Conservation (phyloP, 2,888 invertebrate species). For the Leptopilina myrica region DNA sequence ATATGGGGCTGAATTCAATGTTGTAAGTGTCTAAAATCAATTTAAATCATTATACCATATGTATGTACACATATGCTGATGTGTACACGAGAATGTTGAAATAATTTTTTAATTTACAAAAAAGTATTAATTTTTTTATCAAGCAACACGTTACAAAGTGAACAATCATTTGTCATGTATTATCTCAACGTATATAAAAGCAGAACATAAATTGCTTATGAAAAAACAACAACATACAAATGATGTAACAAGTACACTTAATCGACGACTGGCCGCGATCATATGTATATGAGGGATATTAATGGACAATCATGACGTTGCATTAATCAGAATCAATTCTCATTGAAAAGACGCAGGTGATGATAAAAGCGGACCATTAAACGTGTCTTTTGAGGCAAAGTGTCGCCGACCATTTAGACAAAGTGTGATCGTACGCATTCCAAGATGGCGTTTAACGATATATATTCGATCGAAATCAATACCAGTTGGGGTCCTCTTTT, state of each 20-base stretch:
- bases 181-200: not conserved
- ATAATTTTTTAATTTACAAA: too few species aligned
- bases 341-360: not conserved
- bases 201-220: not conserved
- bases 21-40: too few species aligned
- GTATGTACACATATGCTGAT: too few species aligned
- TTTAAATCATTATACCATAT: too few species aligned
- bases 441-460: constrained; percentile 49
- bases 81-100: too few species aligned
- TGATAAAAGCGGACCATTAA: not conserved
- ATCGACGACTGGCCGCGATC: not conserved
- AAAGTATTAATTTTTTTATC: too few species aligned
- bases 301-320: constrained; percentile 24
- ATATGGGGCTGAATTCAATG: too few species aligned
- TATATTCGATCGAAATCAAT: constrained; percentile 55
- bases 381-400: constrained; percentile 6
- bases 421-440: constrained; percentile 33
- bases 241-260: not conserved
- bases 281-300: not conserved
- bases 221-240: not conserved
- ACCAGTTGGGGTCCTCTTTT: constrained; percentile 53
- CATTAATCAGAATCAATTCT: constrained; percentile 28
- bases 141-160: not conserved
- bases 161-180: constrained; percentile 11
- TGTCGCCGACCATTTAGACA: constrained; percentile 37